Conservation (phyloP, 35 echinoderm and acorn worm genomes). For the Heliocidaris tuberculata region DNA sequence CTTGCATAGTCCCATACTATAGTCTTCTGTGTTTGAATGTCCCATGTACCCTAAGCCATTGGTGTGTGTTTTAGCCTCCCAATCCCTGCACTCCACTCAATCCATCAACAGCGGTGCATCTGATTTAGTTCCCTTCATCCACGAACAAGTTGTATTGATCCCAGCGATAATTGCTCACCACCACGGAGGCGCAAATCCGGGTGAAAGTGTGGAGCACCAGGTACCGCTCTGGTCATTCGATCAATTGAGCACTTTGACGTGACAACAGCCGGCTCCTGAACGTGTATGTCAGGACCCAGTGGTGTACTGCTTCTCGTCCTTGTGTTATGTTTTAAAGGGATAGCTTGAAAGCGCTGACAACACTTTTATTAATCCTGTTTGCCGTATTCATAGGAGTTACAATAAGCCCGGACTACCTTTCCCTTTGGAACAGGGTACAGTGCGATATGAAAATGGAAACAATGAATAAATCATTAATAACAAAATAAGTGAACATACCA, state of each 20-base stretch:
- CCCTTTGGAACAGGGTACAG: too few species aligned
- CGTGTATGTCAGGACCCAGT: not conserved
- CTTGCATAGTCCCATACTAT: not conserved
- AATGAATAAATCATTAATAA: too few species aligned
- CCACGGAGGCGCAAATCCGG: not conserved
- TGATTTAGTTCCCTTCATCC: slow-evolving; percentile 1
- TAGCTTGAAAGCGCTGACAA: not conserved
- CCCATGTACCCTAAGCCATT: not conserved
- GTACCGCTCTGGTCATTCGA: not conserved
- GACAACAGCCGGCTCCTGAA: not conserved
- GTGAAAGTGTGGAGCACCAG: not conserved
- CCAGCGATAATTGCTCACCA: not conserved
- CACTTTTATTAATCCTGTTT: too few species aligned
- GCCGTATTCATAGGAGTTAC: too few species aligned
- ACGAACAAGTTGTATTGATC: slow-evolving; percentile 17
- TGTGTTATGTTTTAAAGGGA: not conserved
- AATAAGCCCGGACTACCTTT: too few species aligned
- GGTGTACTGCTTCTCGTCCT: not conserved
- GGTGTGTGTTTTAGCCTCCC: not conserved
- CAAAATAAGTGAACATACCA: too few species aligned
- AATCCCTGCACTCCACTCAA: not conserved
- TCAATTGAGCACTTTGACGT: not conserved
- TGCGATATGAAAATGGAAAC: too few species aligned
- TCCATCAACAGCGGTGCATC: slow-evolving; percentile 7
- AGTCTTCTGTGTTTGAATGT: not conserved